Base-by-base conservation (phyloP, 1,140 invertebrate species). In the Episyrphus balteatus region DNA sequence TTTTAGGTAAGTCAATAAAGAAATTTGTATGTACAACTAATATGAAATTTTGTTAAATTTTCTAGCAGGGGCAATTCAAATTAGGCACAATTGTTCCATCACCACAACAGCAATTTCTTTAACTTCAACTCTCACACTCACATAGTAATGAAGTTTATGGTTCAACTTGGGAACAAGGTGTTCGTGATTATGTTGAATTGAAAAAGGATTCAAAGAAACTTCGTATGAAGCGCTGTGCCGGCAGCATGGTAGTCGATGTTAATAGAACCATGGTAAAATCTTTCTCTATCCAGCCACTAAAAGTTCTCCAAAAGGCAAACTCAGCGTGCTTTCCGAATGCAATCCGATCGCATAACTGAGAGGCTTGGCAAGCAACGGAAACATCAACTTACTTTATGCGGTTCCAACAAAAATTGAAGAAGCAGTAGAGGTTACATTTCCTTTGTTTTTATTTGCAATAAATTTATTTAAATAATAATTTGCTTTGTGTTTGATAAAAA, bases 401-500 rank as follows among this genome's bases (percentile, higher is more conserved):
- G 60, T 84, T 13, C 96, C 97, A 1, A 74, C 76, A 44, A 69
- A 70, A 18, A 91, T 99, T n/a, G n/a, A n/a, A n/a, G n/a, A n/a
- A n/a, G n/a, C n/a, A n/a, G n/a, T n/a, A n/a, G n/a, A n/a, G n/a
- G n/a, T 26, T 26, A 8, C 21, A 26, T 5, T 26, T 26, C 8
- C 8, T 26, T 26, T 26, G 8, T 26, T 26, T 26, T 26, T 26
- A 26, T 26, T 26, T 26, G 21, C 21, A 26, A 5, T 26, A 26
- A 26, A 26, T 26, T 26, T 26, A n/a, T n/a, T n/a, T 41, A 53
- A 66, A 50, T 86, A 99, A n/a, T 94, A 84, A 73, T 95, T 98
- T 8, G 95, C 94, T 74, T 94, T 98, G 71, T 99, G 96, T 68
- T 99, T 99, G n/a, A n/a, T n/a, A n/a, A n/a, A n/a, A n/a, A n/a